These are phyloP conservation scores for Chiroxiphia lanceolata DNA, from an alignment of 2,797 vertebrate genomes.

Conservation along the genomic window DNA sequence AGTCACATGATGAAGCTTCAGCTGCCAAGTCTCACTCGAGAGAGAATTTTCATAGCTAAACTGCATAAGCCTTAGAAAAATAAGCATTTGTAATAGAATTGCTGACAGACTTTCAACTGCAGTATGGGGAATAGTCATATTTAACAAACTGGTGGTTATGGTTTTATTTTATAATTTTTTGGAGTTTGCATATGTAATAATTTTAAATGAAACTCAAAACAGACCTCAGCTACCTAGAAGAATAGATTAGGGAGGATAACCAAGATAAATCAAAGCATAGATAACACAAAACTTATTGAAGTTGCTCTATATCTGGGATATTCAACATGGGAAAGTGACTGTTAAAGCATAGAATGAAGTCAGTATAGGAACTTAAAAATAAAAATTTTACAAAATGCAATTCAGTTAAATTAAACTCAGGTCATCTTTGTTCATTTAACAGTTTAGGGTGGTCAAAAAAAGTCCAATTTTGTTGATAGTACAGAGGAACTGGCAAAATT, in stretches of 20 bases:
- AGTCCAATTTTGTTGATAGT: background rate
- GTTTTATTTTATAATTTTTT: background rate
- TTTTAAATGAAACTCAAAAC: background rate
- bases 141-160: background rate
- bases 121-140: background rate
- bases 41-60: conserved; percentile 17
- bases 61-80: conserved; percentile 10
- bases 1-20: background rate
- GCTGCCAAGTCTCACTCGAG: background rate
- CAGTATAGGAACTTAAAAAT: background rate
- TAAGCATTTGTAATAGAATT: conserved; percentile 37
- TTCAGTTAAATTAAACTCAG: background rate
- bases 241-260: background rate
- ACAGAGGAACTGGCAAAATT: background rate
- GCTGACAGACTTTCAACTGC: conserved; percentile 33
- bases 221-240: background rate
- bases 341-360: background rate
- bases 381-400: background rate
- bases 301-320: background rate
- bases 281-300: background rate
- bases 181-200: background rate
- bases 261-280: background rate
- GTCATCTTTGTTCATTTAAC: background rate
- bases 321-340: background rate
- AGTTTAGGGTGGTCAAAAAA: background rate